Conservation (phyloP, 2,113 vertebrate species). For the Brienomyrus longianalis region DNA sequence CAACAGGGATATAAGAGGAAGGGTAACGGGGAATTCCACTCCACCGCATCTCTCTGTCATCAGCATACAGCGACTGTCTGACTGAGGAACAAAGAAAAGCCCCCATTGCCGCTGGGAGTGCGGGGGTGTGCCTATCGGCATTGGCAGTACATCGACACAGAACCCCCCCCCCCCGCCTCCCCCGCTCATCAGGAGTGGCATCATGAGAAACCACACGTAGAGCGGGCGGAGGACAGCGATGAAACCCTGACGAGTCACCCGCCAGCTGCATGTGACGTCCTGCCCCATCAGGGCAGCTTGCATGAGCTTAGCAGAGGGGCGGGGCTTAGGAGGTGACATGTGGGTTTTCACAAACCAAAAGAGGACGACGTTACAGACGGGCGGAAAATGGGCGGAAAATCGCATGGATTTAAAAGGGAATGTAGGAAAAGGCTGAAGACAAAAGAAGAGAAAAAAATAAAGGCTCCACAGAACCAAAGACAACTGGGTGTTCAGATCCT, state of each 20-base stretch:
- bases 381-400: not conserved
- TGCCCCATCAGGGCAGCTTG: not conserved
- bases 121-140: not conserved
- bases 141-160: not conserved
- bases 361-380: not conserved
- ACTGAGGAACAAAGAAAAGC: not conserved
- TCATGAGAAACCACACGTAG: not conserved
- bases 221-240: not conserved
- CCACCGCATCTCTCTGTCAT: not conserved
- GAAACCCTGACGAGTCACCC: not conserved
- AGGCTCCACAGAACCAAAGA: not conserved
- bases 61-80: not conserved
- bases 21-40: not conserved
- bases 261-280: not conserved
- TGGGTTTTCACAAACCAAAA: not conserved
- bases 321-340: not conserved
- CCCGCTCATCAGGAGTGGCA: not conserved
- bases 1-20: not conserved
- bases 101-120: not conserved
- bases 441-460: not conserved
- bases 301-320: not conserved
- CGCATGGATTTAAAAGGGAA: not conserved
- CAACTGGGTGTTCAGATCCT: not conserved
- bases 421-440: not conserved
- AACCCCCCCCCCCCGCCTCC: not conserved